These are phyloP conservation scores for Phaonia tiefii DNA, from an alignment of 2,888 invertebrate species.

Conservation along the genomic window DNA sequence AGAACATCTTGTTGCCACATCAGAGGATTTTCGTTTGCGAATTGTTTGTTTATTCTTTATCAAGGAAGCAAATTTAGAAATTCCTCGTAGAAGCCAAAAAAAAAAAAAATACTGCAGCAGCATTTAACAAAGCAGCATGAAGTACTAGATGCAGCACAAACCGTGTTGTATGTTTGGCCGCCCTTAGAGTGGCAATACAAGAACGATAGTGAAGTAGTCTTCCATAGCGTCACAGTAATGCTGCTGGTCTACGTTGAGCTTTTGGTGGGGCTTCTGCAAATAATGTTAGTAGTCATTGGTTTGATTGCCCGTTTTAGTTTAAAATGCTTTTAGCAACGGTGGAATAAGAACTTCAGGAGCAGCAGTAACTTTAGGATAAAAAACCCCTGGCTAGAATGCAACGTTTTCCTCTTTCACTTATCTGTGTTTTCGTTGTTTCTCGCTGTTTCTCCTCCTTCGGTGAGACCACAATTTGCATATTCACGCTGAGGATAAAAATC, in stretches of 20 bases:
- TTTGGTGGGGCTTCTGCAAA: background rate
- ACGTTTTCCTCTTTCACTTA: no score
- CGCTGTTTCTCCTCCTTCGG: no score
- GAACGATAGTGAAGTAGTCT: no score
- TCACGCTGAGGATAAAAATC: conserved; percentile 67
- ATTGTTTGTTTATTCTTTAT: conserved; percentile 22
- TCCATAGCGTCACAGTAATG: no score
- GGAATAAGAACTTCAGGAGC: no score
- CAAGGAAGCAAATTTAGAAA: conserved; percentile 23
- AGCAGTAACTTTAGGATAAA: background rate
- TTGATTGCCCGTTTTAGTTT: conserved; percentile 59
- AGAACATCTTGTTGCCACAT: conserved; percentile 39
- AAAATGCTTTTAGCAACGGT: background rate
- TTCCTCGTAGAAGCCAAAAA: background rate
- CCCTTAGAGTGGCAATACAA: conserved; percentile 12
- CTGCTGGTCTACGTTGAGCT: background rate
- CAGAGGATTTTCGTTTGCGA: conserved; percentile 29
- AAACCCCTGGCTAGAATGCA: background rate
- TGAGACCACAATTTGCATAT: conserved; percentile 68
- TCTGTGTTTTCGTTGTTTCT: no score
- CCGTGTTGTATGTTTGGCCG: background rate
- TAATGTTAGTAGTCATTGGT: conserved; percentile 54
- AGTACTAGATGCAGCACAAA: background rate
- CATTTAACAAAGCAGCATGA: background rate
- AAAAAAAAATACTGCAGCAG: background rate